Percentiles rank a stretch among this genome's conserved stretches.
Conservation (phyloP, 1,140 invertebrate species). For the Belonocnema kinseyi region DNA sequence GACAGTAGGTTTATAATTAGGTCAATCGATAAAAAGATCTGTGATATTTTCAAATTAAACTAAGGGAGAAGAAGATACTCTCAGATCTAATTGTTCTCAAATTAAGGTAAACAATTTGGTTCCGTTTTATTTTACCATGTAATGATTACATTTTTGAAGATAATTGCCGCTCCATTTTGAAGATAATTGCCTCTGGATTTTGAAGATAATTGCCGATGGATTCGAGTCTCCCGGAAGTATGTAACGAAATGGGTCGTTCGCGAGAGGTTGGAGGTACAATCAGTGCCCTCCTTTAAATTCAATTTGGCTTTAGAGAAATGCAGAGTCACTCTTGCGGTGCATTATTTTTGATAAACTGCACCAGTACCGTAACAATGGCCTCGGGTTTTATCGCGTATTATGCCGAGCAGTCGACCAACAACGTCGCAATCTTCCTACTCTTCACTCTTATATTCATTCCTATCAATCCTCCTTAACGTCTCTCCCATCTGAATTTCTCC, state of each 20-base stretch:
- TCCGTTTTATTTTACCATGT: too few species aligned
- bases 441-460: slow-evolving; percentile 15
- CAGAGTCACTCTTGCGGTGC: slow-evolving; percentile 24
- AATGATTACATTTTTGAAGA: background rate
- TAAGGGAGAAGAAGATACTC: too few species aligned
- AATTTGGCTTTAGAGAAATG: slow-evolving; percentile 24
- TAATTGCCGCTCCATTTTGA: background rate
- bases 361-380: slow-evolving; percentile 30
- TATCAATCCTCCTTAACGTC: slow-evolving; percentile 29
- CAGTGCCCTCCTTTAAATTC: slow-evolving; percentile 29
- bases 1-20: too few species aligned
- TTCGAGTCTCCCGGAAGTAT: slow-evolving; percentile 1
- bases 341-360: slow-evolving; percentile 26
- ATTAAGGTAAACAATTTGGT: too few species aligned
- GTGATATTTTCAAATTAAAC: too few species aligned
- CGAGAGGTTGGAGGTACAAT: slow-evolving; percentile 4
- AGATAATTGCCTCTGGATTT: background rate
- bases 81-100: too few species aligned
- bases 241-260: slow-evolving; percentile 13
- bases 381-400: slow-evolving; percentile 29
- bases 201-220: background rate
- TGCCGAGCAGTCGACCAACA: slow-evolving; percentile 21
- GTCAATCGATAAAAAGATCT: too few species aligned
- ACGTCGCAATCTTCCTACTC: slow-evolving; percentile 14
- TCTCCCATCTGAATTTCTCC: slow-evolving; percentile 9